Evolutionary conservation across 2,797 vertebrate genomes (phyloP), one percentile per base, ranked within the genome.

Genomic region (Morelia viridis): DNA sequence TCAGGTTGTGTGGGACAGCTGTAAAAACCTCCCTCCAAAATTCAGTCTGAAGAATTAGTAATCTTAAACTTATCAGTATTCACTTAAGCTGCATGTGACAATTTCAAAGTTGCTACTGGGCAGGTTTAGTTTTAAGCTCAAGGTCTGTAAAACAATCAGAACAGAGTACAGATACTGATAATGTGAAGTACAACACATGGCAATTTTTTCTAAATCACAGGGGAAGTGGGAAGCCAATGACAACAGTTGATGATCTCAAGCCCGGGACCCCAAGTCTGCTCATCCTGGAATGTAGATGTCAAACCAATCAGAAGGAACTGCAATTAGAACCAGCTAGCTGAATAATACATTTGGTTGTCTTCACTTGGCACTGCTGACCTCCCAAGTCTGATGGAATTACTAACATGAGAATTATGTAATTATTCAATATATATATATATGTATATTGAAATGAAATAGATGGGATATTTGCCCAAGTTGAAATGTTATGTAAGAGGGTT

Each of bases 221-320:
- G 50, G 89, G 90, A 92, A 93, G 61, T 91, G 91, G 94, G 41
- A 80, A 65, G 92, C 92, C 93, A 93, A 11, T 50, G n/a, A 41
- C 93, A 95, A 96, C 94, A 90, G 88, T 89, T 94, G 96, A 96
- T 94, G 95, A 93, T 96, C 94, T 85, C 83, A 71, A 41, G 88
- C 93, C 80, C 93, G 90, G 87, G 85, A 86, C 0, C 31, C 0
- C 1, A 64, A 0, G 0, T 85, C 65, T 76, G 53, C 24, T 71
- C 58, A 83, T 88, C 94, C 68, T 91, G 56, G 41, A 88, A 95
- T 92, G 56, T 90, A 94, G 13, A 83, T 83, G 80, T 92, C 90
- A 71, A 1, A 0, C 0, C 60, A 89, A 91, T 89, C 92, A 87
- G 87, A 62, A 15, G 0, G 88, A 94, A 92, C 41, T 35, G 28